Percentiles rank a stretch among this genome's conserved stretches.
phyloP scores from a whole-genome alignment of 1,140 invertebrate genomes.

The Melipona quadrifasciata region DNA sequence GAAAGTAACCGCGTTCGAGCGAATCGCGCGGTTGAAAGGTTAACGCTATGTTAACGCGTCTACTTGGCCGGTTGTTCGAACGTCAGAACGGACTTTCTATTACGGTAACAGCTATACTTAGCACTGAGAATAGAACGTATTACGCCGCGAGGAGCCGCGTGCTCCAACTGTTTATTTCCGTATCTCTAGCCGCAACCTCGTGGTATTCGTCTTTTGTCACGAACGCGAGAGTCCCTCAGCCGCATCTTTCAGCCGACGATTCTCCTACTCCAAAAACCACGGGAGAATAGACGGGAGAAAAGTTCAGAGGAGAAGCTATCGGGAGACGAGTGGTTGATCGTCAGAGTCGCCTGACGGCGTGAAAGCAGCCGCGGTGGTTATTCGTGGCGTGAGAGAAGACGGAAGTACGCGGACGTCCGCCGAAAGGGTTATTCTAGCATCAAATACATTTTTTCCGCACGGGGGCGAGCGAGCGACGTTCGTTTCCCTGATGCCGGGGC shows the following conservation, averaged over 20 bases:
- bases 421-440: constrained; percentile 53
- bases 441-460: constrained; percentile 56
- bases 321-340: background rate
- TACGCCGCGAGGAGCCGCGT: background rate
- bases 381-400: background rate
- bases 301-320: too few species aligned
- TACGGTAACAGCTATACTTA: constrained; percentile 26
- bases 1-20: background rate
- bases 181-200: background rate
- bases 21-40: constrained; percentile 25
- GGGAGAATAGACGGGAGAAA: background rate
- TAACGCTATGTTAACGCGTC: constrained; percentile 21
- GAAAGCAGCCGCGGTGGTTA: background rate
- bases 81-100: constrained; percentile 11
- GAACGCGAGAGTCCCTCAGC: background rate
- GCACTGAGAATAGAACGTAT: background rate
- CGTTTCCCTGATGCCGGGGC: constrained; percentile 49
- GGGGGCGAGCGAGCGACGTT: constrained; percentile 17
- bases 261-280: background rate
- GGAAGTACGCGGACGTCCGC: background rate
- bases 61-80: constrained; percentile 10
- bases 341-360: too few species aligned
- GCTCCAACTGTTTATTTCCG: background rate
- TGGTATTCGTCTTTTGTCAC: background rate
- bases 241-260: background rate